These are phyloP conservation scores for Cinara cedri DNA, from an alignment of 2,888 invertebrate genomes.

Conservation along the genomic window DNA sequence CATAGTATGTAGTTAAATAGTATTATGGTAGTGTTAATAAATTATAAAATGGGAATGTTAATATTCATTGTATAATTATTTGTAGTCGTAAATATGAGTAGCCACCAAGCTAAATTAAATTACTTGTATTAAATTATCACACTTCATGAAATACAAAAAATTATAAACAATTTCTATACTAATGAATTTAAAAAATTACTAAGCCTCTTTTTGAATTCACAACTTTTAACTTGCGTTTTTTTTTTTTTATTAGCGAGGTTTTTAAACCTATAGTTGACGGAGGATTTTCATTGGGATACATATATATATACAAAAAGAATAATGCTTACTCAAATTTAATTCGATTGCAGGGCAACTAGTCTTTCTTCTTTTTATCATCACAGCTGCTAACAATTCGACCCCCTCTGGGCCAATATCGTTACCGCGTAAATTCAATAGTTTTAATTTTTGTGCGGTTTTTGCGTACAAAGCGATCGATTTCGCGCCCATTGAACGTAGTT, in stretches of 20 bases:
- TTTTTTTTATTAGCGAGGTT: background rate
- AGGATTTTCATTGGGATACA: too few relatives aligned
- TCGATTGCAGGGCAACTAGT: background rate
- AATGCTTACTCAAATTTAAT: slow-evolving; percentile 17
- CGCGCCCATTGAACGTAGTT: background rate
- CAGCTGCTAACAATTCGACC: background rate
- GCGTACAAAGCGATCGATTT: background rate
- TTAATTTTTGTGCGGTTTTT: background rate
- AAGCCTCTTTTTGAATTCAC: background rate
- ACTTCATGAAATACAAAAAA: too few relatives aligned
- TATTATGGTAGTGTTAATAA: too few relatives aligned
- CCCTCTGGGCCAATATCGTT: slow-evolving; percentile 21
- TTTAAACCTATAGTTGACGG: background rate
- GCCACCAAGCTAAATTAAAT: background rate
- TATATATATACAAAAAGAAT: too few relatives aligned
- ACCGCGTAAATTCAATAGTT: background rate
- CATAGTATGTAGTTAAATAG: too few relatives aligned
- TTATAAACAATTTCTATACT: too few relatives aligned
- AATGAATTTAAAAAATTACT: too few relatives aligned
- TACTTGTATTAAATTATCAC: too few relatives aligned
- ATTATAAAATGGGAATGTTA: too few relatives aligned
- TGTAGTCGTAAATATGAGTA: background rate
- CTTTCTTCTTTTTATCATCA: background rate
- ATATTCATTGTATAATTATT: too few relatives aligned
- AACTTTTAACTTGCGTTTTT: background rate